phyloP scores from a whole-genome alignment of 2,113 vertebrate species.

The Gasterosteus nipponicus region DNA sequence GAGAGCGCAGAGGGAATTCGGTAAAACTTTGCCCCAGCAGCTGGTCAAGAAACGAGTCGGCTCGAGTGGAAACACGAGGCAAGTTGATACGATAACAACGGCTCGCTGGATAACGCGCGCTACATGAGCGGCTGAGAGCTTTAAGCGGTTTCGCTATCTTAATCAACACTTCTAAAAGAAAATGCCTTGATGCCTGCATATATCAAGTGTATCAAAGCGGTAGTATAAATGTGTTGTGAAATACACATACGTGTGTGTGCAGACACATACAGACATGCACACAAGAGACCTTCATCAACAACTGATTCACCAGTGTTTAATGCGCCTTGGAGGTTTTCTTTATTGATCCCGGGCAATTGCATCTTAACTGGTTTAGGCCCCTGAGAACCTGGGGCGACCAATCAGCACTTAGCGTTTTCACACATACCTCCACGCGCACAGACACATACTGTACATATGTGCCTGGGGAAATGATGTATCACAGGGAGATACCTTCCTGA shows the following conservation, averaged over 20 bases:
- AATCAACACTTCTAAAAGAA: slow-evolving; percentile 24
- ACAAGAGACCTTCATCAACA: slow-evolving; percentile 57
- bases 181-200: slow-evolving; percentile 41
- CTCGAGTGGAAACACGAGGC: slow-evolving; percentile 64
- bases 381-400: slow-evolving; percentile 44
- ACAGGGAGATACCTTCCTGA: not conserved
- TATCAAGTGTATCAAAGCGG: slow-evolving; percentile 13
- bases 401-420: slow-evolving; percentile 35
- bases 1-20: slow-evolving; percentile 54
- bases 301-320: slow-evolving; percentile 67
- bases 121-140: slow-evolving; percentile 25
- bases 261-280: slow-evolving; percentile 21
- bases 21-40: slow-evolving; percentile 59
- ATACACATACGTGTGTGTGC: slow-evolving; percentile 15
- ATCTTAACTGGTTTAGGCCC: slow-evolving; percentile 61
- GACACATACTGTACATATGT: not conserved
- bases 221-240: slow-evolving; percentile 35
- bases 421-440: slow-evolving; percentile 1
- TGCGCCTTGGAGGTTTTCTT: slow-evolving; percentile 67
- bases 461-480: not conserved
- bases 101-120: not conserved
- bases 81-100: slow-evolving; percentile 52
- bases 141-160: slow-evolving; percentile 37
- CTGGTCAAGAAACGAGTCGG: slow-evolving; percentile 64
- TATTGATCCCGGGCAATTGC: slow-evolving; percentile 61